These are phyloP conservation scores for Subacronicta megacephala DNA, from an alignment of 2,888 invertebrate species.

Conservation along the genomic window DNA sequence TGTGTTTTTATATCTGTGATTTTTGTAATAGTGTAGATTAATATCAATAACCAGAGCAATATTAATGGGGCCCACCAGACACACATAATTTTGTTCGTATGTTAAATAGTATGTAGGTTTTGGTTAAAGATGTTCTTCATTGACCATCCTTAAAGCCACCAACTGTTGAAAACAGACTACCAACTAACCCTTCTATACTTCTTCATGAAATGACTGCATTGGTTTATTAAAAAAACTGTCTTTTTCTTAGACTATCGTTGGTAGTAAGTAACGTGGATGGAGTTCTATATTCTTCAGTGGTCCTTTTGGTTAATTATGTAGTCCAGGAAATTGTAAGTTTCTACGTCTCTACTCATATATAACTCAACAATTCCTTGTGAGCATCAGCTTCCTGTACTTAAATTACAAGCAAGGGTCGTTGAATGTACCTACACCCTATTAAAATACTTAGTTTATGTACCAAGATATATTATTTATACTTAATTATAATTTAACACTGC, in stretches of 20 bases:
- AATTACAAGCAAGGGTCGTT: too few relatives aligned
- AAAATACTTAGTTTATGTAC: slow-evolving; percentile 19
- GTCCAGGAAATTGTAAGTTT: too few relatives aligned
- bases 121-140: not conserved
- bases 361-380: too few relatives aligned
- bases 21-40: slow-evolving; percentile 31
- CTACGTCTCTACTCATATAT: too few relatives aligned
- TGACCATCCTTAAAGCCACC: not conserved
- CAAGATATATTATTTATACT: not conserved
- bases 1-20: slow-evolving; percentile 45
- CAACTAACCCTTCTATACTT: not conserved
- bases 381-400: too few relatives aligned
- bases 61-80: slow-evolving; percentile 5
- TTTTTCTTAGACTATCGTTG: too few relatives aligned
- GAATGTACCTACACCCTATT: not conserved
- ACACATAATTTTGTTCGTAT: slow-evolving; percentile 1
- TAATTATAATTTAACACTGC: slow-evolving; percentile 12
- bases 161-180: not conserved
- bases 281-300: too few relatives aligned
- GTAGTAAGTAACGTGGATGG: too few relatives aligned
- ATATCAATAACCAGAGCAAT: slow-evolving; percentile 22
- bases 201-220: not conserved
- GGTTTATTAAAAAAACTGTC: too few relatives aligned
- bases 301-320: too few relatives aligned
- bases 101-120: not conserved